These are phyloP conservation scores for Sapayoa aenigma DNA, from an alignment of 2,113 vertebrate species.

Conservation along the genomic window DNA sequence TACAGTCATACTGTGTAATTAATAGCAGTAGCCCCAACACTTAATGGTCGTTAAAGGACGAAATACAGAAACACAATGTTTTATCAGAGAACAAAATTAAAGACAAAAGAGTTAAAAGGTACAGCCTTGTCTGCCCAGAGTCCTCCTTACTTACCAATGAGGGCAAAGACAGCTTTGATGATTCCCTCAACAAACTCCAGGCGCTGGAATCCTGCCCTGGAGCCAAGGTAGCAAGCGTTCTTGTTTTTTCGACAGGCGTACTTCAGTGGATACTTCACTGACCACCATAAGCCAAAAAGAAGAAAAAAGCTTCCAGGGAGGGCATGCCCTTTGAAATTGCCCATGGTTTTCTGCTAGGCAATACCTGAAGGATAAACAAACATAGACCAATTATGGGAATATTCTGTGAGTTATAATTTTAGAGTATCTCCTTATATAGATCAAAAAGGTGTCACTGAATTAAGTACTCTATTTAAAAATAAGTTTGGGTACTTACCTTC, in stretches of 20 bases:
- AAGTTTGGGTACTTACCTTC: neutral
- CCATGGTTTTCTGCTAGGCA: constrained; percentile 73
- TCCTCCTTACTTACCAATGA: constrained; percentile 78
- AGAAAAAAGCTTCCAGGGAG: constrained; percentile 91
- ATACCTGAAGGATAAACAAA: constrained; percentile 11
- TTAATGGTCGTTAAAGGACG: neutral
- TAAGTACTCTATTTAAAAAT: neutral
- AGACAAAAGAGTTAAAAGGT: neutral
- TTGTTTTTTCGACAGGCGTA: constrained; percentile 85
- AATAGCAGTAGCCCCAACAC: neutral
- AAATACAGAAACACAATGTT: neutral
- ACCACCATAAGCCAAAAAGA: constrained; percentile 91
- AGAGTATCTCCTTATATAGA: neutral
- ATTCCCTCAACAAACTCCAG: constrained; percentile 86
- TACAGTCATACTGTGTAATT: neutral
- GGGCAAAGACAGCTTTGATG: constrained; percentile 76
- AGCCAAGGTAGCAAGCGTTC: constrained; percentile 78
- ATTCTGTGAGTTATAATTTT: neutral
- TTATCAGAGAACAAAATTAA: neutral
- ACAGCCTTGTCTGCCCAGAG: neutral
- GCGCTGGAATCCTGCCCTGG: constrained; percentile 80
- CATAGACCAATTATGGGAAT: neutral
- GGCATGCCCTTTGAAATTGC: constrained; percentile 91
- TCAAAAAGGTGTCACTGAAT: neutral
- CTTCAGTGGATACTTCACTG: constrained; percentile 83